These are phyloP conservation scores for Falco punctatus DNA, from an alignment of 2,113 vertebrate genomes.

Conservation along the genomic window DNA sequence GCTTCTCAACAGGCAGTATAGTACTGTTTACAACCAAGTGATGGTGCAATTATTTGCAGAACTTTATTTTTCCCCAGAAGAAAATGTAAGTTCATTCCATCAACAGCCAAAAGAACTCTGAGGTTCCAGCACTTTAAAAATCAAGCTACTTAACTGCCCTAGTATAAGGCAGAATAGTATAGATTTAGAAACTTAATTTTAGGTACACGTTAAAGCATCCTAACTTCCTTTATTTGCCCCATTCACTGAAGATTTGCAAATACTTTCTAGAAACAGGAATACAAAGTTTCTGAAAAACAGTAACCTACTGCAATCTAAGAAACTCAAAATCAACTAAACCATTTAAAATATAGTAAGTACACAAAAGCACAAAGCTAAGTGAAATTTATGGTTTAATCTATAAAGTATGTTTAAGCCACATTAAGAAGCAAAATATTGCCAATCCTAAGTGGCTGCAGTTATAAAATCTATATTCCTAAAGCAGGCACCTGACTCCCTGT, in stretches of 20 bases:
- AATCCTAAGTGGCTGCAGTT: neutral
- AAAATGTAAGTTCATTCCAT: neutral
- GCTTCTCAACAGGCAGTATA: constrained; percentile 44
- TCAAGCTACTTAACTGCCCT: neutral
- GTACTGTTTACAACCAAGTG: constrained; percentile 1
- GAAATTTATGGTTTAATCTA: neutral
- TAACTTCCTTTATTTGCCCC: neutral
- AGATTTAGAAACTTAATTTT: neutral
- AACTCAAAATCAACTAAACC: neutral
- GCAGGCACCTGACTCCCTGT: neutral
- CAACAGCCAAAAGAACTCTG: neutral
- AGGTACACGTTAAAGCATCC: neutral
- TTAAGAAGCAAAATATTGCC: neutral
- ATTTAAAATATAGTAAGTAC: neutral
- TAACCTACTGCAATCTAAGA: neutral
- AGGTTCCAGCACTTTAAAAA: neutral
- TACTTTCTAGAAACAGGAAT: neutral
- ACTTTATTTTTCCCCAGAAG: constrained; percentile 1
- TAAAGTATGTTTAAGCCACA: neutral
- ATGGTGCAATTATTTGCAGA: neutral
- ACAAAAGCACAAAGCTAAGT: neutral
- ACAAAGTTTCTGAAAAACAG: neutral
- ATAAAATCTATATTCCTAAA: neutral
- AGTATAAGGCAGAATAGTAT: neutral
- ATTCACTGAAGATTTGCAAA: neutral